Base-by-base conservation (phyloP, 2,888 invertebrate genomes). In the Scrobipalpa atriplicella region DNA sequence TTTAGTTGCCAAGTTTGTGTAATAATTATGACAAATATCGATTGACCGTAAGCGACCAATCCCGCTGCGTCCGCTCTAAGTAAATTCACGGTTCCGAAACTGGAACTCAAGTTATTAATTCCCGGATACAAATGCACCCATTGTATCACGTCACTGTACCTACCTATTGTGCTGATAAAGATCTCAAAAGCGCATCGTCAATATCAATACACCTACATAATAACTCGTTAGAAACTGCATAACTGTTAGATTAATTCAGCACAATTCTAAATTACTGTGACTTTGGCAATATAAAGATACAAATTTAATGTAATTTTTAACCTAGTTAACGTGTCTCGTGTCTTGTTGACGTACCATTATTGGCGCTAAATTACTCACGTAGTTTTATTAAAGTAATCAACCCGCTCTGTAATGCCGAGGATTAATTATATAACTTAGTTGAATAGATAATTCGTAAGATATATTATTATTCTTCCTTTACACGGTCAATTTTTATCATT, bases 381-480 rank as follows among this genome's bases (percentile, higher is more conserved):
- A 64, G 54, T 38, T 64, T 19, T 63, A 62, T n/a, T 51, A 19
- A 29, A 63, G 29, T 63, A 61, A 61, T 39, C 38, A 16, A 39
- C 18, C 39, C 52, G 19, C 52, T 52, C 52, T 47, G 19, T 62
- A 18, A 62, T 52, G 60, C 68, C 67, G 63, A 65, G 54, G 38
- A 39, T 67, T 68, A 62, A 62, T 66, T 51, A 61, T 64, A 43
- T 65, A 67, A 68, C 29, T 16, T 58, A 58, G 58, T 38, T 58
- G 36, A 38, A 61, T 63, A 52, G 52, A 52, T 63, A 16, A 47
- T 63, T 51, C 13, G 16, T 52, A 63, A 36, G 36, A 58, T 38
- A 16, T 58, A 36, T 16, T 19, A 10, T n/a, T 56, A 56, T 21
- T 56, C 29, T 21, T 1, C 58, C 29, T 58, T 58, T 58, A 7